A percentile compares a stretch with the other conserved stretches of the same genome.
Conservation (phyloP, 2,888 invertebrate species). For the Amiota minor region DNA sequence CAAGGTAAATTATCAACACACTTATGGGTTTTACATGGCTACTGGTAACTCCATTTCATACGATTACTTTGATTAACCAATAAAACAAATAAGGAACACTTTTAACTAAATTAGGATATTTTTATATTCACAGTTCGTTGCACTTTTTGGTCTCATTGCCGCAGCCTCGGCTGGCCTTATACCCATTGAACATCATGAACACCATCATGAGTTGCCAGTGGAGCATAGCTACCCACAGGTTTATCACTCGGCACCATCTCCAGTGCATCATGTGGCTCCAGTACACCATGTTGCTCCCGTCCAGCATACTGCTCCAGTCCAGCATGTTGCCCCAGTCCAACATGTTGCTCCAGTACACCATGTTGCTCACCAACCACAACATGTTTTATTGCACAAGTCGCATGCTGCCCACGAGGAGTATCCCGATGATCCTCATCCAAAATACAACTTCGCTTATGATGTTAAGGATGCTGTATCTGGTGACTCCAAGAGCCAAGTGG, state of each 20-base stretch:
- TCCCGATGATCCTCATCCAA: slow-evolving; percentile 67
- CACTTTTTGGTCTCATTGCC: slow-evolving; percentile 54
- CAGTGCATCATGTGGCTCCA: neutral
- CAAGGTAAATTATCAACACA: slow-evolving; percentile 55
- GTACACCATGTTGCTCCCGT: slow-evolving; percentile 29
- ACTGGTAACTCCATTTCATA: slow-evolving; percentile 13
- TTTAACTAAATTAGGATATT: neutral
- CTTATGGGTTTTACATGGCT: slow-evolving; percentile 26
- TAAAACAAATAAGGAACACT: slow-evolving; percentile 1
- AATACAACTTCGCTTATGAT: slow-evolving; percentile 71
- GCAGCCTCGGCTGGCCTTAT: slow-evolving; percentile 61
- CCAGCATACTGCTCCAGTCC: slow-evolving; percentile 37
- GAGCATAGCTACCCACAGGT: slow-evolving; percentile 31
- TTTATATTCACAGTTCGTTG: slow-evolving; percentile 50
- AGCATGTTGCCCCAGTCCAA: slow-evolving; percentile 22
- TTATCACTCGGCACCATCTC: slow-evolving; percentile 31
- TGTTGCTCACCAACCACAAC: slow-evolving; percentile 46
- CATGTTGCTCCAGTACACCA: slow-evolving; percentile 45
- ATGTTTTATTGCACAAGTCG: slow-evolving; percentile 58
- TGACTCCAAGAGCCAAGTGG: slow-evolving; percentile 72
- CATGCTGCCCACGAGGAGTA: slow-evolving; percentile 60
- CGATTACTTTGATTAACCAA: neutral
- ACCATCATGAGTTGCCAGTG: slow-evolving; percentile 41
- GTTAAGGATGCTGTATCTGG: slow-evolving; percentile 71
- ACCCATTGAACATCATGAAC: slow-evolving; percentile 55